phyloP scores from a whole-genome alignment of 1,140 invertebrate genomes.

The Drosophila seguyi region DNA sequence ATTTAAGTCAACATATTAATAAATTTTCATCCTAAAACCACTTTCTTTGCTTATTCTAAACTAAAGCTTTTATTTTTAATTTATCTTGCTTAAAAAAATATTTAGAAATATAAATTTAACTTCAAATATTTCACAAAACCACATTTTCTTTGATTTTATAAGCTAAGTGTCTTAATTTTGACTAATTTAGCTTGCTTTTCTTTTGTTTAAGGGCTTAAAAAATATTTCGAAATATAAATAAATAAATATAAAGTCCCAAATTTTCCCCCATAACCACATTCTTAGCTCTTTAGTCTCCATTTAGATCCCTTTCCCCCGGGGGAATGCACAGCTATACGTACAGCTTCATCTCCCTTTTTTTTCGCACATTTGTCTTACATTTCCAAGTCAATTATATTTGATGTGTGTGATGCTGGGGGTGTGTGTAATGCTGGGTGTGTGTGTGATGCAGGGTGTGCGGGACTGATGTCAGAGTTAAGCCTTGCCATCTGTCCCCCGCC shows the following conservation, averaged over 20 bases:
- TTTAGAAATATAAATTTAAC: not conserved
- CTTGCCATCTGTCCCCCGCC: conserved; percentile 22
- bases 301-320: conserved; percentile 1
- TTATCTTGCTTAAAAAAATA: no score
- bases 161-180: not conserved
- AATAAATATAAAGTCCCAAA: not conserved
- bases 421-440: conserved; percentile 7
- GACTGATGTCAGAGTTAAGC: conserved; percentile 20
- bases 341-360: conserved; percentile 18
- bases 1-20: no score
- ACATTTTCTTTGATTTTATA: no score
- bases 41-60: no score
- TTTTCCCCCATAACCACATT: no score
- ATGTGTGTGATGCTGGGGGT: conserved; percentile 24
- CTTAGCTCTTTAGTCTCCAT: not conserved
- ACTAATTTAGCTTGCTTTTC: not conserved
- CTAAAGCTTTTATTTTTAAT: no score
- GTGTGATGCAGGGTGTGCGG: not conserved
- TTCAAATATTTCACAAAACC: not conserved
- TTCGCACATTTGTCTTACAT: conserved; percentile 69
- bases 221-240: no score
- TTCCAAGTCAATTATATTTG: conserved; percentile 77
- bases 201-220: not conserved
- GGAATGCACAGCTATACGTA: not conserved
- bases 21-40: no score